These are phyloP conservation scores for Chromoteleia sp. DNA, from an alignment of 2,888 invertebrate genomes.

Conservation along the genomic window DNA sequence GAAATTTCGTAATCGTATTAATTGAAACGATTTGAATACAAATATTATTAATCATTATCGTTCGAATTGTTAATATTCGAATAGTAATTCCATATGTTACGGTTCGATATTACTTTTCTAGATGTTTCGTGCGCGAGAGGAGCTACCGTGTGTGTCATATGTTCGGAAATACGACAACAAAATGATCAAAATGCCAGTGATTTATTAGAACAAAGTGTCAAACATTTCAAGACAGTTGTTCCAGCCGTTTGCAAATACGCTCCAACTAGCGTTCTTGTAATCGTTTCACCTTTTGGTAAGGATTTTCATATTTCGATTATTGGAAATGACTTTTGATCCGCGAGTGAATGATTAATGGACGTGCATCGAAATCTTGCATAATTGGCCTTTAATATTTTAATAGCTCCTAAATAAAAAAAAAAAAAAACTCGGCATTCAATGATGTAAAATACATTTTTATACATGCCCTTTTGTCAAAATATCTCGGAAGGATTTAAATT, in stretches of 20 bases:
- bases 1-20: too few relatives aligned
- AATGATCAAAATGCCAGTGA: conserved; percentile 86
- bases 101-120: conserved; percentile 74
- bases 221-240: conserved; percentile 86
- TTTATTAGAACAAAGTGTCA: conserved; percentile 86
- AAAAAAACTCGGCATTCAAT: too few relatives aligned
- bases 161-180: conserved; percentile 86
- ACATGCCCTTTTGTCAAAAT: conserved; percentile 20
- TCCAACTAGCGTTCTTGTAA: conserved; percentile 86
- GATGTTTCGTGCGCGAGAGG: conserved; percentile 86
- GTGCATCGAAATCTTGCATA: too few relatives aligned
- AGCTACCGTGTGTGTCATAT: conserved; percentile 87
- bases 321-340: too few relatives aligned
- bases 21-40: neutral
- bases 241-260: conserved; percentile 87
- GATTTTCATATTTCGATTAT: conserved; percentile 13
- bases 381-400: too few relatives aligned
- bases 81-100: too few relatives aligned
- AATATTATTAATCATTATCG: too few relatives aligned
- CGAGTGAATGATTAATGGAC: too few relatives aligned
- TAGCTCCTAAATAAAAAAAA: too few relatives aligned
- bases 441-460: conserved; percentile 9
- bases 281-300: conserved; percentile 79
- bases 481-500: conserved; percentile 35
- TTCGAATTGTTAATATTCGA: too few relatives aligned